Base-by-base conservation (phyloP, 1,140 invertebrate genomes). In the Yoshiicerus persimilis region DNA sequence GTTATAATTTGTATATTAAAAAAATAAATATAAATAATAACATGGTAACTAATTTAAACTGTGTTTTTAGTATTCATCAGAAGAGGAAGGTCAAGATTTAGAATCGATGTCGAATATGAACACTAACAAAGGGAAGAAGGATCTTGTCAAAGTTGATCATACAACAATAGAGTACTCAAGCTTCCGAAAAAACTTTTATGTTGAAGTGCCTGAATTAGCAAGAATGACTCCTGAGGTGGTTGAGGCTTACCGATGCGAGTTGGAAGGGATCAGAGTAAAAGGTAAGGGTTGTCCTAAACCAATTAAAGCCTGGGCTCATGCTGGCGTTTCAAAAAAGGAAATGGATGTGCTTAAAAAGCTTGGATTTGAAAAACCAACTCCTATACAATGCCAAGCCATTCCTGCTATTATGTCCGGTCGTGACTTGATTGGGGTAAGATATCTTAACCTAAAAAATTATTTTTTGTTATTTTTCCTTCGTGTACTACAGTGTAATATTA, bases 331-430 rank as follows among this genome's bases (percentile, higher is more conserved):
- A 83, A 98, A 98, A 92, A 99, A 99, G 92, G 96, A 99, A 92
- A 93, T 99, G 92, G 98, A 99, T 91, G 95, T 97, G 89, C 92
- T 99, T 27, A 99, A 98, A 92, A 98, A 96, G 93, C 93, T 98
- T 41, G 95, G 95, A 87, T 99, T 98, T 92, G 97, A 98, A 90
- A 99, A 99, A 93, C 99, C 99, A 4, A 99, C 99, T 4, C 99
- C 99, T 0, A 99, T 99, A 92, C 99, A 99, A 93, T 95, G 97
- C 77, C 99, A 99, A 93, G 98, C 98, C 11, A 98, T 99, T 92
- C 99, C 99, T 34, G 97, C 98, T n/a, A 97, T 99, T 89, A 99
- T 99, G 98, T 98, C 96, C 87, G 96, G 96, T 91, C 87, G 98
- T 86, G 98, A 99, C 94, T 94, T 99, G 39, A 99, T 99, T 92